phyloP scores from a whole-genome alignment of 2,888 invertebrate species.

The Dasypogon diadema region DNA sequence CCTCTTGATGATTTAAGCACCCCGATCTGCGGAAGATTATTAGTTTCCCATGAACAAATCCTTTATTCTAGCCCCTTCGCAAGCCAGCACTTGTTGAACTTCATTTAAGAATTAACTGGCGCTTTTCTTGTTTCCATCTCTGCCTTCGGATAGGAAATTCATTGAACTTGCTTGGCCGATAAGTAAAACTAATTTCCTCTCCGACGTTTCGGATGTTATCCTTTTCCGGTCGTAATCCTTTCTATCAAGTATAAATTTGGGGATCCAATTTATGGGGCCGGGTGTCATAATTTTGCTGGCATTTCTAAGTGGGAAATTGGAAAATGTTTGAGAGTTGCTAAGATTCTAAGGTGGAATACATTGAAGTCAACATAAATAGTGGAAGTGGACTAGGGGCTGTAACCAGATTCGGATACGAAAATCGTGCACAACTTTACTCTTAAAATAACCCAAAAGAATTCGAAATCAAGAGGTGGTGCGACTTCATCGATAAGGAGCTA shows the following conservation, averaged over 20 bases:
- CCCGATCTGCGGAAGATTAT: constrained; percentile 50
- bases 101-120: not conserved
- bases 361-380: not conserved
- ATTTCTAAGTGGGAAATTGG: constrained; percentile 37
- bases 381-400: not conserved
- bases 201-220: constrained; percentile 27
- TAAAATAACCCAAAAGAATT: not conserved
- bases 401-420: not conserved
- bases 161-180: constrained; percentile 48
- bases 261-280: constrained; percentile 12
- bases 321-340: constrained; percentile 35
- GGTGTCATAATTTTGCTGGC: constrained; percentile 18
- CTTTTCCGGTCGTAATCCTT: constrained; percentile 42
- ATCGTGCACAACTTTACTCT: not conserved
- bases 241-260: constrained; percentile 44
- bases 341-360: not conserved
- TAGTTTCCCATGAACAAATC: constrained; percentile 52
- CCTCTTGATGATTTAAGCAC: constrained; percentile 43
- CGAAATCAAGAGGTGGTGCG: not conserved
- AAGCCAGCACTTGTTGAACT: constrained; percentile 37
- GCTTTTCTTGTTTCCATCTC: not conserved
- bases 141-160: constrained; percentile 42
- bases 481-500: constrained; percentile 48
- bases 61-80: constrained; percentile 41
- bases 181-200: constrained; percentile 50